Base-by-base conservation (phyloP, 2,797 vertebrate genomes). In the Urocyon cinereoargenteus region DNA sequence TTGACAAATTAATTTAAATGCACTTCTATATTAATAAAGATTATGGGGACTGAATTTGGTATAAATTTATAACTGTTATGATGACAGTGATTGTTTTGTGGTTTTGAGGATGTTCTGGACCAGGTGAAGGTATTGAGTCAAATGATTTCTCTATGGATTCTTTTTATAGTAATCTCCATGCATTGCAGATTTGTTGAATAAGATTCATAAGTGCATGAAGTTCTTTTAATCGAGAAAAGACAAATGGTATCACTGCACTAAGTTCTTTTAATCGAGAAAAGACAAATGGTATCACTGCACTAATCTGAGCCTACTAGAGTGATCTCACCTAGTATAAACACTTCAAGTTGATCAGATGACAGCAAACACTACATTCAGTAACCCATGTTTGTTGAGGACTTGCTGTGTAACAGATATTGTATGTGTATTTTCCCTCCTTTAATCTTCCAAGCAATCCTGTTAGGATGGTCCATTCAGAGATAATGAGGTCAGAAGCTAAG, bases 151-250 rank as follows among this genome's bases (percentile, higher is more conserved):
- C 53, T 84, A 59, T 34, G 19, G 6, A 73, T 96, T 92, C 7
- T 59, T 97, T 90, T 88, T 70, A n/a, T 94, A 77, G 73, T 86
- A 86, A 7, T 91, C 72, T 55, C 55, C 22, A 53, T 40, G 8
- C n/a, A 57, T 0, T 93, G 55, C 28, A 72, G 28, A 45, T 94
- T 87, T 93, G 5, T 36, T 91, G 68, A 36, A 9, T 72, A 90
- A 82, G 12, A 83, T 84, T 62, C 22, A 55, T 62, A 92, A 92
- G 16, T 68, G 34, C 1, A 62, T 40, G 16, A 77, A 81, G 22
- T 89, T 91, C 8, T 97, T 96, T 95, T 94, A 66, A 93, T 81
- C 6, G 26, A 75, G 59, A 93, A 90, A 95, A 4, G 22, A 93
- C 34, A 21, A 91, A 91, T 61, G 22, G 26, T 34, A 66, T 91